Percentiles rank a stretch among this genome's conserved stretches.
These are phyloP conservation scores for Onychomys leucogaster DNA, from an alignment of 2,797 vertebrate genomes.

Conservation along the genomic window DNA sequence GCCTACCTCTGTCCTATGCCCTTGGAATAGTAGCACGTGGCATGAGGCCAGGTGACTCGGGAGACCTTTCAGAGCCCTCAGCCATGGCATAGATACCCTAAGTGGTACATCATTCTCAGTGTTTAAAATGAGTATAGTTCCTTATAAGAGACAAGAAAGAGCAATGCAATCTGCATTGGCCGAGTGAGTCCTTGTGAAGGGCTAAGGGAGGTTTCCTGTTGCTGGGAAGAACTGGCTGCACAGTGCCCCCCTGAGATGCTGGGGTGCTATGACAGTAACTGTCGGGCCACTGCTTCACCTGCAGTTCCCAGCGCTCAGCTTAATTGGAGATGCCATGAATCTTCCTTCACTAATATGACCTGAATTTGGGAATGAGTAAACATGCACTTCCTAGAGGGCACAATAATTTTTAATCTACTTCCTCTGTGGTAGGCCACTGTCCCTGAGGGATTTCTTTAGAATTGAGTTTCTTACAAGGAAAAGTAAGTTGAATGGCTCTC, in stretches of 20 bases:
- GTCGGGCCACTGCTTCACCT: not conserved
- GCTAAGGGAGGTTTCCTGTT: not conserved
- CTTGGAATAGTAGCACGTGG: too few species aligned
- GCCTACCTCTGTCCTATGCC: not conserved
- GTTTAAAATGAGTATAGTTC: not conserved
- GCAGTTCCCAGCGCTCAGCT: not conserved
- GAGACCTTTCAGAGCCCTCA: not conserved
- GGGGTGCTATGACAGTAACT: not conserved
- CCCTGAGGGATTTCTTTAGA: slow-evolving; percentile 40
- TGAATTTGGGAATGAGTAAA: slow-evolving; percentile 65
- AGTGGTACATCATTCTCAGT: not conserved
- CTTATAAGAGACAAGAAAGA: not conserved
- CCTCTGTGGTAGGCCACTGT: slow-evolving; percentile 64
- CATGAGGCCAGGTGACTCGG: not conserved
- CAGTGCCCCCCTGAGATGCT: not conserved
- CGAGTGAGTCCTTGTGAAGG: not conserved
- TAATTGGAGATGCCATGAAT: slow-evolving; percentile 68
- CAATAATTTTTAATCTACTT: slow-evolving; percentile 73
- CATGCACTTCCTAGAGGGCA: slow-evolving; percentile 45
- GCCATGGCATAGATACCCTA: not conserved
- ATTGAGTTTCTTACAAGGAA: slow-evolving; percentile 50
- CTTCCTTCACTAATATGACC: slow-evolving; percentile 46
- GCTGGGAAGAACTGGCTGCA: not conserved
- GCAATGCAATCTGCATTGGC: not conserved
- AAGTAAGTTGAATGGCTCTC: slow-evolving; percentile 36